These are phyloP conservation scores for Melieria picta DNA, from an alignment of 2,888 invertebrate species.

Conservation along the genomic window DNA sequence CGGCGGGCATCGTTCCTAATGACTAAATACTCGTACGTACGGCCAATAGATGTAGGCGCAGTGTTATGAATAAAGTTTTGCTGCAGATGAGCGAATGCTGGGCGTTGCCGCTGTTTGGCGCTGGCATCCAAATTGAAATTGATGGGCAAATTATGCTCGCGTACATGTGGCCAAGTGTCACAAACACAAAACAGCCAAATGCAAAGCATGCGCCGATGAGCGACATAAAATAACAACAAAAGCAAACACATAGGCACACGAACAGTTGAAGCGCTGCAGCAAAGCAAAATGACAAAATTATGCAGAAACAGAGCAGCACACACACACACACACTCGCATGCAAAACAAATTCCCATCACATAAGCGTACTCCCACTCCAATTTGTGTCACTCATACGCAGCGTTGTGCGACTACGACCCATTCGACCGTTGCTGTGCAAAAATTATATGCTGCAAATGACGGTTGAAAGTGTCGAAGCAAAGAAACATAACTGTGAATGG, in stretches of 20 bases:
- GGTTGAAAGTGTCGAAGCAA: too few relatives aligned
- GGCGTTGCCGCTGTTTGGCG: background rate
- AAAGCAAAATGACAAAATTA: background rate
- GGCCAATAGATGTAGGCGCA: too few relatives aligned
- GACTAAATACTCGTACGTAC: too few relatives aligned
- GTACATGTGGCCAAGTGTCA: slow-evolving; percentile 1
- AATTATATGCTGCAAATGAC: too few relatives aligned
- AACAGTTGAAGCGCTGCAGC: background rate
- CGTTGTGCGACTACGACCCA: too few relatives aligned
- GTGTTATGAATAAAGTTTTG: background rate
- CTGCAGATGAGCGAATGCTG: background rate
- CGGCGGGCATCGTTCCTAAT: too few relatives aligned
- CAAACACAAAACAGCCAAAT: background rate
- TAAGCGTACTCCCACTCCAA: too few relatives aligned
- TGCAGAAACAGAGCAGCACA: background rate
- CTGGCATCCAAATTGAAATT: background rate
- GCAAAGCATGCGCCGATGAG: background rate
- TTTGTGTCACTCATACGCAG: too few relatives aligned
- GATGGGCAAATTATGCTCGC: background rate
- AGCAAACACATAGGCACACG: background rate
- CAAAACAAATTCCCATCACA: too few relatives aligned
- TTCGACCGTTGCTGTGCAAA: too few relatives aligned
- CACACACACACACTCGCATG: too few relatives aligned
- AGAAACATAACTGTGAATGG: too few relatives aligned
- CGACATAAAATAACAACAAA: background rate